Evolutionary conservation across 2,888 invertebrate genomes (phyloP).

Genomic region (Pardosa pseudoannulata): DNA sequence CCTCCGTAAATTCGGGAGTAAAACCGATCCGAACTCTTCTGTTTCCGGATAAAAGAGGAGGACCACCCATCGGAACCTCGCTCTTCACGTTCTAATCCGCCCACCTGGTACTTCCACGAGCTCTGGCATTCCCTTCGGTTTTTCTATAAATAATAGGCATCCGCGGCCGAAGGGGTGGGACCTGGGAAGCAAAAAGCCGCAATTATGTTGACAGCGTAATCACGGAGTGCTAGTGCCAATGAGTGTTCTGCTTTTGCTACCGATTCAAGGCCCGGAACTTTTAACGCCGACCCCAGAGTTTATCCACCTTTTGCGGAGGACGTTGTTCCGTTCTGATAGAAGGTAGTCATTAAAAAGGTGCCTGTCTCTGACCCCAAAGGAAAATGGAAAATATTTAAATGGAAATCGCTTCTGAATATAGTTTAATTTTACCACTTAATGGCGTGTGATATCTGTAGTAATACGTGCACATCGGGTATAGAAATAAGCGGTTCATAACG

Average conservation of each 20-base stretch:
- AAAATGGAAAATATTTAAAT: no score
- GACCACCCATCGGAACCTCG: background rate
- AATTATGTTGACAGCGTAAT: slow-evolving; percentile 65
- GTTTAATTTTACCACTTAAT: no score
- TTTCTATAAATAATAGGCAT: background rate
- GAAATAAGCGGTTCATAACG: no score
- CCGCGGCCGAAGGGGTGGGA: background rate
- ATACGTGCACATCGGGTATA: no score
- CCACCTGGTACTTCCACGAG: background rate
- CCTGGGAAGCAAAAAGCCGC: slow-evolving; percentile 35
- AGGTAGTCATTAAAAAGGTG: background rate
- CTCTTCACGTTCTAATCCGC: background rate
- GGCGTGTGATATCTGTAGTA: no score
- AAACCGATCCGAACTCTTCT: no score
- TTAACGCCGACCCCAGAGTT: background rate
- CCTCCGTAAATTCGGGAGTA: no score
- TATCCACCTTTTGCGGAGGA: background rate
- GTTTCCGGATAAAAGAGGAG: background rate
- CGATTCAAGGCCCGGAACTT: background rate
- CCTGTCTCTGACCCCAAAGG: no score
- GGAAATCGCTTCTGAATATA: no score
- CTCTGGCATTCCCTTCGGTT: background rate
- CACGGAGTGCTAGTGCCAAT: slow-evolving; percentile 40
- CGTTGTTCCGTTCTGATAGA: background rate
- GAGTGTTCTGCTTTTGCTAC: slow-evolving; percentile 13